Evolutionary conservation across 2,888 invertebrate genomes (phyloP).

Genomic region (Caenorhabditis japonica): DNA sequence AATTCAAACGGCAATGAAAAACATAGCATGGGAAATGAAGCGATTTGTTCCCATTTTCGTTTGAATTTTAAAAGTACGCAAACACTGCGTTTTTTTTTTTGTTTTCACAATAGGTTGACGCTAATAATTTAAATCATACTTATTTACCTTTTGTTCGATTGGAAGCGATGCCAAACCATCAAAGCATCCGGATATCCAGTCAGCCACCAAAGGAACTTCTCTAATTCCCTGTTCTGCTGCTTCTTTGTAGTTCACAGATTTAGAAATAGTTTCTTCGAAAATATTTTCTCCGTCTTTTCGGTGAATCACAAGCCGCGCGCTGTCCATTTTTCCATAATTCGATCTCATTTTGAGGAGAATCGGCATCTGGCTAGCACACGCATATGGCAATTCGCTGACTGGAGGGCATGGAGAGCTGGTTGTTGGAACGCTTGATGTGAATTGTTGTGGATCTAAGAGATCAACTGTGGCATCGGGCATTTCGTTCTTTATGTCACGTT

Average conservation of each 20-base stretch:
- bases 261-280: constrained; percentile 30
- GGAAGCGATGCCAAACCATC: constrained; percentile 36
- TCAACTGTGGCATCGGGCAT: neutral
- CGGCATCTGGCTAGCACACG: constrained; percentile 20
- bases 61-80: too few relatives aligned
- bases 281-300: constrained; percentile 45
- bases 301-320: constrained; percentile 37
- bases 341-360: constrained; percentile 31
- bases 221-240: constrained; percentile 12
- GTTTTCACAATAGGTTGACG: neutral
- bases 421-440: neutral
- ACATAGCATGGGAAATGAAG: too few relatives aligned
- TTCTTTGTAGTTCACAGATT: constrained; percentile 38
- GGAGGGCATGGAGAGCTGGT: neutral
- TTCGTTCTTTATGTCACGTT: constrained; percentile 15
- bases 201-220: constrained; percentile 44
- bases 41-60: too few relatives aligned
- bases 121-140: neutral
- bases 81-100: too few relatives aligned
- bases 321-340: constrained; percentile 51
- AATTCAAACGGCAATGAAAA: too few relatives aligned
- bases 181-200: constrained; percentile 50
- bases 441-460: neutral
- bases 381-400: constrained; percentile 3
- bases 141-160: constrained; percentile 44